Evolutionary conservation across 2,888 invertebrate genomes (phyloP).

Genomic region (Orthonevra nobilis): DNA sequence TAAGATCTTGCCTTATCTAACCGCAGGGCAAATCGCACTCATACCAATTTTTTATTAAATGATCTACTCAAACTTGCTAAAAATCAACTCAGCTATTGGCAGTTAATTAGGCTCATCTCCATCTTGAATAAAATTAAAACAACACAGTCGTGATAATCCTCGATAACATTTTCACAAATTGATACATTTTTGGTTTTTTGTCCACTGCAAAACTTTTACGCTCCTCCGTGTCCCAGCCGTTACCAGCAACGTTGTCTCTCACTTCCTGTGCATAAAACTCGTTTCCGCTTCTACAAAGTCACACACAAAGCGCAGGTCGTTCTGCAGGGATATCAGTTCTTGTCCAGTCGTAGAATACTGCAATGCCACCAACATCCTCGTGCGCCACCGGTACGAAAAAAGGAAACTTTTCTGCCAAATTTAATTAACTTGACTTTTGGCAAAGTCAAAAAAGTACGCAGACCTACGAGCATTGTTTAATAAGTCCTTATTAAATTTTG

Average conservation of each 20-base stretch:
- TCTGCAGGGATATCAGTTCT: neutral
- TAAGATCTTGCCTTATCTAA: too few species aligned
- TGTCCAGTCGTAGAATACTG: too few species aligned
- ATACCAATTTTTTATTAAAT: too few species aligned
- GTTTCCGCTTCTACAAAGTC: slow-evolving; percentile 20
- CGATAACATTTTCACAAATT: neutral
- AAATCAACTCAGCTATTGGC: too few species aligned
- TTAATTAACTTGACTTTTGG: slow-evolving; percentile 69
- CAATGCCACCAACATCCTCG: slow-evolving; percentile 5
- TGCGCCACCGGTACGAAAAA: slow-evolving; percentile 14
- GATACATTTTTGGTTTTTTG: neutral
- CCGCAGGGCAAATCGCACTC: too few species aligned
- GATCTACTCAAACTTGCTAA: too few species aligned
- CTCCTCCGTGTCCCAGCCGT: neutral
- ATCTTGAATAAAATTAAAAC: too few species aligned
- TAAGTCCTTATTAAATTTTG: slow-evolving; percentile 70
- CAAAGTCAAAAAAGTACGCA: slow-evolving; percentile 62
- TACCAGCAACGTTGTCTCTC: slow-evolving; percentile 2
- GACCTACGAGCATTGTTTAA: slow-evolving; percentile 61
- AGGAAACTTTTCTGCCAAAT: slow-evolving; percentile 66
- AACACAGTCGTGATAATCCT: too few species aligned
- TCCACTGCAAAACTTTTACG: neutral
- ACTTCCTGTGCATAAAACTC: slow-evolving; percentile 20
- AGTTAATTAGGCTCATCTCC: too few species aligned
- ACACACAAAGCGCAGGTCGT: neutral